Evolutionary conservation across 2,888 invertebrate species (phyloP), one percentile per base, ranked within the genome.

Genomic region (Hirtodrosophila confusa): DNA sequence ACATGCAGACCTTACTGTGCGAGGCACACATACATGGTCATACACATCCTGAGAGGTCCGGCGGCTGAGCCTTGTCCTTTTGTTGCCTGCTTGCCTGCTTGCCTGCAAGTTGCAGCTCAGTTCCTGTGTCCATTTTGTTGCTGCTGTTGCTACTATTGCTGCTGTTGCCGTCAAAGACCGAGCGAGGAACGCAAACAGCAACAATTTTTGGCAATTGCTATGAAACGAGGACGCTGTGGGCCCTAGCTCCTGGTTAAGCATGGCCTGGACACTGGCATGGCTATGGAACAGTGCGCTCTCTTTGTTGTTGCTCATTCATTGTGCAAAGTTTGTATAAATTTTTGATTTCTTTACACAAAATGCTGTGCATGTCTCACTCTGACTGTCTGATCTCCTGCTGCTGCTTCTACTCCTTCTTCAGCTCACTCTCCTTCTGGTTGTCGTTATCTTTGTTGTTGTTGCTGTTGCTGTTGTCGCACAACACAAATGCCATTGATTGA

Each of bases 261-360:
- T 27, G 17, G 11, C 55, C 61, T 70, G 79, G 74, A 77, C 78
- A 77, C 75, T 27, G 43, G 17, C 62, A 55, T 39, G 66, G 45
- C 43, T 24, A 49, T 58, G 70, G 47, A 33, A 56, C 43, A 71
- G 64, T 53, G 62, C 63, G 56, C 62, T 51, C 54, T 58, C 69
- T 79, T 87, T 82, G 88, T 82, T 82, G 88, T 82, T 77, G 77
- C 75, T 84, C 80, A 88, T 84, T 84, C 83, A 84, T 84, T 84
- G 83, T 84, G 83, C 83, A 84, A 84, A 84, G 88, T 84, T 84
- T 84, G 85, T 84, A 84, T 84, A 84, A 88, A 84, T 84, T 88
- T 84, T 84, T 84, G 84, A 88, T 84, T 84, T 84, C 88, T 84
- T 84, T 80, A 88, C 84, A 86, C 88, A 88, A 88, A 88, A 88